Conservation (phyloP, 2,113 vertebrate genomes). For the Heterochromis multidens region DNA sequence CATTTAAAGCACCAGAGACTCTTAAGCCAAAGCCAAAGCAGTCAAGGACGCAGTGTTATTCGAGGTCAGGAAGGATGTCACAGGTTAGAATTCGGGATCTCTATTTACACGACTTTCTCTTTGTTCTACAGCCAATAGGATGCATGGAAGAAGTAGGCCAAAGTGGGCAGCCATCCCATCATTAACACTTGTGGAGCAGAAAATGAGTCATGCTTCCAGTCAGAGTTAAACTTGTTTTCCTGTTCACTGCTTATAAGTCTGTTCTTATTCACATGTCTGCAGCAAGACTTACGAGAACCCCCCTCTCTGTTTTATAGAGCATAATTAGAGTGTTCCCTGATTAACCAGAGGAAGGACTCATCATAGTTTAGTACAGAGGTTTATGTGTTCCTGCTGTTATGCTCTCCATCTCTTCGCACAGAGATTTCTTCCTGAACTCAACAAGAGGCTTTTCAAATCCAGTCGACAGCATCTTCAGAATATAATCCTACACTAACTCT, state of each 20-base stretch:
- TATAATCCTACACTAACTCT: not conserved
- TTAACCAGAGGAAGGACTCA: constrained; percentile 51
- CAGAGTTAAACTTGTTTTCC: constrained; percentile 58
- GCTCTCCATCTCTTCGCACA: not conserved
- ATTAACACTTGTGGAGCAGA: constrained; percentile 66
- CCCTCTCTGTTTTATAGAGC: constrained; percentile 62
- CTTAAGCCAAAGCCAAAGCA: constrained; percentile 47
- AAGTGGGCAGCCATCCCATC: constrained; percentile 44
- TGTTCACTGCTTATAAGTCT: constrained; percentile 35
- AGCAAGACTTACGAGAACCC: constrained; percentile 60
- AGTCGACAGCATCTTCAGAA: not conserved
- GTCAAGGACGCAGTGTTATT: constrained; percentile 61
- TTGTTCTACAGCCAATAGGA: constrained; percentile 68
- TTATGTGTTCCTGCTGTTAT: constrained; percentile 41
- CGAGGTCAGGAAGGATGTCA: constrained; percentile 62
- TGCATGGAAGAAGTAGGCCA: constrained; percentile 47
- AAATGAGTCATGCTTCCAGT: constrained; percentile 72
- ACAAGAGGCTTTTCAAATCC: not conserved
- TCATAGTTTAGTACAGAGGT: constrained; percentile 22
- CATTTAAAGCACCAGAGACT: constrained; percentile 62
- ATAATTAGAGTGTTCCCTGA: constrained; percentile 56
- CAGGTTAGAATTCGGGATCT: constrained; percentile 62
- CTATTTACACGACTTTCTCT: constrained; percentile 52
- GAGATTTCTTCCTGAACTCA: not conserved
- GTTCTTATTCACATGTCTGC: constrained; percentile 43